Conservation (phyloP, 2,888 invertebrate genomes). For the Patella caerulea region DNA sequence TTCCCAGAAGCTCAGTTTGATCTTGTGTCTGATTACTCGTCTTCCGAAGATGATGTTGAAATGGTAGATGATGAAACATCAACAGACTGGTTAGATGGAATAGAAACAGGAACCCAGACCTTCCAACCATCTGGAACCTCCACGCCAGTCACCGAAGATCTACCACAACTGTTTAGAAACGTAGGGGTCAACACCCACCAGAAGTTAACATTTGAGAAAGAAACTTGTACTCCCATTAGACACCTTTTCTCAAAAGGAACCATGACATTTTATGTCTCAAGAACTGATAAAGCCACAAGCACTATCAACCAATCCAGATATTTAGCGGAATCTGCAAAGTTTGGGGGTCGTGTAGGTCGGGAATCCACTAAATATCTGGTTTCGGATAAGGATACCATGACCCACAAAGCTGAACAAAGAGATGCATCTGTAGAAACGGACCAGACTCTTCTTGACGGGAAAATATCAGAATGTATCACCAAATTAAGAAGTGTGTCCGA, state of each 20-base stretch:
- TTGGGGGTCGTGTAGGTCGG: conserved; percentile 26
- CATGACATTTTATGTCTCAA: conserved; percentile 57
- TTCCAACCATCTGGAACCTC: conserved; percentile 26
- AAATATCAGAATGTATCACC: conserved; percentile 67
- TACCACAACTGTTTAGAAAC: conserved; percentile 38
- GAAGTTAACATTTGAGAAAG: conserved; percentile 59
- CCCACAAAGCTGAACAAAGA: conserved; percentile 34
- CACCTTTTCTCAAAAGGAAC: conserved; percentile 57
- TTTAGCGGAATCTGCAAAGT: conserved; percentile 33
- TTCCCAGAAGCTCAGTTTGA: conserved; percentile 56
- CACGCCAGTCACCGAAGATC: conserved; percentile 1
- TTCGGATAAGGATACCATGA: conserved; percentile 46
- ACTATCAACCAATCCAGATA: conserved; percentile 43
- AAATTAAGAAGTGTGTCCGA: conserved; percentile 67
- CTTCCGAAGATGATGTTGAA: conserved; percentile 40
- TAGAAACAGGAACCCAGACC: conserved; percentile 57
- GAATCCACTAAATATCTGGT: conserved; percentile 8
- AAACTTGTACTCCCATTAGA: conserved; percentile 56
- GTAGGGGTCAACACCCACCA: conserved; percentile 58
- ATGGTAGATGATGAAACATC: conserved; percentile 53
- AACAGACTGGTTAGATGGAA: conserved; percentile 41
- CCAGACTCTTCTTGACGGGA: conserved; percentile 51
- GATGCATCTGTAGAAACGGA: conserved; percentile 57
- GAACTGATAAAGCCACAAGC: conserved; percentile 58
- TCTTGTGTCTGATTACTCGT: conserved; percentile 33